Base-by-base conservation (phyloP, 2,888 invertebrate genomes). In the Lamellibrachia columna region DNA sequence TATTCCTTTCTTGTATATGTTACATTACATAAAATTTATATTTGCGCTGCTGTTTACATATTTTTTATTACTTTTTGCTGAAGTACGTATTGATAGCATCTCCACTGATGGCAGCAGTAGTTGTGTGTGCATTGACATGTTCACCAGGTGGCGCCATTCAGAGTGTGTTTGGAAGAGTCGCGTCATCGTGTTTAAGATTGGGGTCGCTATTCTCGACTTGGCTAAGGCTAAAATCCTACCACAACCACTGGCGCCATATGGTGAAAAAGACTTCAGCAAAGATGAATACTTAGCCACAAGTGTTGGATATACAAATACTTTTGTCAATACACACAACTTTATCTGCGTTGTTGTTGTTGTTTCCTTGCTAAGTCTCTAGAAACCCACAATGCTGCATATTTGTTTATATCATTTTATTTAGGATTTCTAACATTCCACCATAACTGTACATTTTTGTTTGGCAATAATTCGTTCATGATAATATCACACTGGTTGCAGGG, bases 131-230 rank as follows among this genome's bases (percentile, higher is more conserved):
- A 75, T 75, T 22, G 22, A 75, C 75, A 22, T 75, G 22, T 75
- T 75, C 75, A n/a, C 75, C n/a, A 75, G 75, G 22, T 75, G 75
- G 75, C 75, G 75, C 75, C 75, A 75, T 75, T 15, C 75, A 75
- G n/a, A 75, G 15, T 22, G 75, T 75, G 75, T 22, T 75, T 75
- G 11, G 22, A 6, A 75, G 75, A 22, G 3, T 55, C 7, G 22
- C 75, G 75, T n/a, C 15, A 22, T 75, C 2, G 15, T 75, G 75
- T 75, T 75, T 75, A 75, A 75, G 6, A 75, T n/a, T 22, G 4
- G 15, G 15, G 75, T 22, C 1, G 4, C 4, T 22, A 75, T 4
- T 15, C 22, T 22, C 75, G 75, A 15, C 6, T 4, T 6, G 3
- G n/a, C 40, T 40, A 40, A 40, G 40, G 40, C 40, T 40, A 40